phyloP scores from a whole-genome alignment of 1,140 invertebrate genomes.

The Ylistrum balloti region DNA sequence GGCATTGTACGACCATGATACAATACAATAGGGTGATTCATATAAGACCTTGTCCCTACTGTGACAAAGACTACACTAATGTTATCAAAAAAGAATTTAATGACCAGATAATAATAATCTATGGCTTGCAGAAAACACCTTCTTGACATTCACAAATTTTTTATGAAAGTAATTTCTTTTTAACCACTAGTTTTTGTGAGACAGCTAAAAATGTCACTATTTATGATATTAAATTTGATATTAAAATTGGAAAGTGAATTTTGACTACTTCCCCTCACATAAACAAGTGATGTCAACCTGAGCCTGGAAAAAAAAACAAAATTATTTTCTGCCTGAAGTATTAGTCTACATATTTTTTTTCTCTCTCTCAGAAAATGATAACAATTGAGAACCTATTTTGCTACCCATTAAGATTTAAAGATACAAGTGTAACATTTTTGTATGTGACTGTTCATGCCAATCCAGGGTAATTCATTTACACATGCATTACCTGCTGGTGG shows the following conservation, averaged over 20 bases:
- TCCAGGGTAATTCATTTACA: not conserved
- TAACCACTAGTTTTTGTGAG: not conserved
- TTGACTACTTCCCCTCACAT: not conserved
- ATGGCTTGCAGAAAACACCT: not conserved
- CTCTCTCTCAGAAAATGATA: not conserved
- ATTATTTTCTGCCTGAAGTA: too few species aligned
- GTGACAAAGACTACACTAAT: not conserved
- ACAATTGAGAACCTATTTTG: not conserved
- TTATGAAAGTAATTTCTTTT: not conserved
- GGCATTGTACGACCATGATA: not conserved
- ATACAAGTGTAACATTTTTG: not conserved
- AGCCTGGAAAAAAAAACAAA: too few species aligned
- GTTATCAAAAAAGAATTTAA: not conserved
- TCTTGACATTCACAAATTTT: not conserved
- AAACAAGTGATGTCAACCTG: not conserved
- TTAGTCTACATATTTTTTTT: not conserved
- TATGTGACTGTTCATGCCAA: not conserved
- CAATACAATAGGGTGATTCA: not conserved
- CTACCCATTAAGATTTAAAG: not conserved
- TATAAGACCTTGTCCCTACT: not conserved
- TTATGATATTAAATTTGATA: not conserved
- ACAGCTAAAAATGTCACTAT: not conserved
- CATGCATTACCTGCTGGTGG: slow-evolving; percentile 20
- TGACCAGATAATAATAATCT: not conserved
- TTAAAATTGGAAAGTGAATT: not conserved